A percentile compares a stretch with the other conserved stretches of the same genome.
Conservation (phyloP, 1,140 invertebrate species). For the Solenopsis invicta region DNA sequence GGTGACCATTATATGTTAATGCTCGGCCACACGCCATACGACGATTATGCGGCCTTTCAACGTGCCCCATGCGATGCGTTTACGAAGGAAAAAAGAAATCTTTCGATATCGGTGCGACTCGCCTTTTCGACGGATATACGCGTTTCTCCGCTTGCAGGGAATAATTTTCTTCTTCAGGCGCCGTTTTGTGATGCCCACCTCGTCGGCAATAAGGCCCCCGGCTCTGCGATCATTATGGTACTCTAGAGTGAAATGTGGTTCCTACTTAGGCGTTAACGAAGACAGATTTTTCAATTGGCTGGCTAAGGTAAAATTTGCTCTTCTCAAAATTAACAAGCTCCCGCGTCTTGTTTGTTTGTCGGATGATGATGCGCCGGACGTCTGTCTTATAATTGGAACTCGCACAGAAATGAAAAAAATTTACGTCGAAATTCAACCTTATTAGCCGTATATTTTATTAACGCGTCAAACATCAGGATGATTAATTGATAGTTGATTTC, state of each 20-base stretch:
- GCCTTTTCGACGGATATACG: conserved; percentile 63
- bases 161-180: conserved; percentile 36
- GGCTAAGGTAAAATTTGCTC: conserved; percentile 26
- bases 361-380: neutral
- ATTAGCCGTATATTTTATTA: neutral
- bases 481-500: neutral
- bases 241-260: conserved; percentile 30
- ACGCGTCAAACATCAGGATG: neutral
- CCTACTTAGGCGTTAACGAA: conserved; percentile 40
- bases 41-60: conserved; percentile 77
- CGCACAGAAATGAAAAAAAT: neutral
- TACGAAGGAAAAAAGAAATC: conserved; percentile 55
- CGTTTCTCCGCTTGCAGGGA: neutral
- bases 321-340: conserved; percentile 36
- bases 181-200: conserved; percentile 34
- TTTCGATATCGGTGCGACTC: conserved; percentile 29
- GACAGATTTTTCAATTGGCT: conserved; percentile 51
- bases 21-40: conserved; percentile 78
- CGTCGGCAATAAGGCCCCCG: conserved; percentile 8
- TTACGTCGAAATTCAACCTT: neutral
- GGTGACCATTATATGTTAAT: conserved; percentile 81
- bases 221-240: conserved; percentile 24
- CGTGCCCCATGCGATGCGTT: conserved; percentile 51
- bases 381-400: neutral
- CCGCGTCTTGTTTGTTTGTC: conserved; percentile 5